Evolutionary conservation across 2,888 invertebrate species (phyloP), one percentile per base, ranked within the genome.

Genomic region (Ferdinandea cuprea): DNA sequence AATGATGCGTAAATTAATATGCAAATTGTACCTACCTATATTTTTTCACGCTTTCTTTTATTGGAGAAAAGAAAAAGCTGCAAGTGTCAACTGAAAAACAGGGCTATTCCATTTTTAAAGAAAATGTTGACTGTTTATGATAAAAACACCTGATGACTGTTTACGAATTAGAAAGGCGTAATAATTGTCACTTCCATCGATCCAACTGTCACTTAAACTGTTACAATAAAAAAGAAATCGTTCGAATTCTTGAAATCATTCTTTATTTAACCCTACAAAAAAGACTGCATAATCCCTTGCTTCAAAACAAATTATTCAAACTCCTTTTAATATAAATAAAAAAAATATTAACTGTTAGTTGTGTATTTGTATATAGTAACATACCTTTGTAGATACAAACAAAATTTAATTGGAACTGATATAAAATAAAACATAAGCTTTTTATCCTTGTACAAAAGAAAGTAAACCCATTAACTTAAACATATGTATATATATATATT

Each of bases 381-480:
- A 46, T 50, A 21, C 42, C 50, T 71, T 30, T 66, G 58, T 63
- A 65, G 74, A 56, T 48, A 40, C 30, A 40, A 50, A 42, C 17
- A 21, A 42, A 7, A 28, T 8, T 37, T 42, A 32, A 68, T 42
- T 68, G 54, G 59, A 59, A 59, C 19, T 58, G 11, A 35, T 46
- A n/a, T 52, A 37, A 69, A 13, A 46, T 69, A 74, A 30, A 37
- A 5, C 42, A 11, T 48, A 72, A 76, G 50, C 65, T 40, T 85
- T n/a, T 54, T 44, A 32, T 30, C 52, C 58, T 56, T 76, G 71
- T 74, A 85, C 65, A 76, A 69, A 73, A 52, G 58, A 74, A 80
- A 85, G 48, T 50, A 80, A 85, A 85, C 66, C 61, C 63, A 68
- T 72, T 66, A 72, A 80, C 73, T 71, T 59, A 78, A 68, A 46